Percentiles rank a stretch among this genome's conserved stretches.
These are phyloP conservation scores for Halcyon chelicuti DNA, from an alignment of 2,797 vertebrate species.

Conservation along the genomic window DNA sequence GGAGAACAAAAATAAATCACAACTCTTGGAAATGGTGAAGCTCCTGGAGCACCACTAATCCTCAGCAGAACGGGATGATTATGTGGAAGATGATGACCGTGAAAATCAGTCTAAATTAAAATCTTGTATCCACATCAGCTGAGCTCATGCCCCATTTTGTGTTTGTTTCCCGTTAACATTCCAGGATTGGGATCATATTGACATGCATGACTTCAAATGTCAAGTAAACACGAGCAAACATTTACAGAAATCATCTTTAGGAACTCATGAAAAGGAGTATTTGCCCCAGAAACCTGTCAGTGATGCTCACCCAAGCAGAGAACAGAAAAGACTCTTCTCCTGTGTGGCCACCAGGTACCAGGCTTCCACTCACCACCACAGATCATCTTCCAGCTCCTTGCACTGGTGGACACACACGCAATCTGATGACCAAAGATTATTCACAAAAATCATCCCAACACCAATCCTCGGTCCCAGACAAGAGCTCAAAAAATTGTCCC, in stretches of 20 bases:
- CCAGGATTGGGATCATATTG: not conserved
- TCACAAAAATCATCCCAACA: not conserved
- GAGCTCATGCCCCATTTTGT: not conserved
- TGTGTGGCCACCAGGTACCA: rapidly evolving
- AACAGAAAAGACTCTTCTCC: not conserved
- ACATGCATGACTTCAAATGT: not conserved
- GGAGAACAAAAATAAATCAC: not conserved
- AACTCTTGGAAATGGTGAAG: not conserved
- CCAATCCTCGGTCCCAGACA: not conserved
- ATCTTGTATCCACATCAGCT: not conserved
- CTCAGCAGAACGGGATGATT: not conserved
- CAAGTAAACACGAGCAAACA: conserved; percentile 19
- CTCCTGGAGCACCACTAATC: not conserved
- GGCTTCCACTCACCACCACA: not conserved
- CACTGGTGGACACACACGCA: not conserved
- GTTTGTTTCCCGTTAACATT: conserved; percentile 35
- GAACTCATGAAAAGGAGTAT: not conserved
- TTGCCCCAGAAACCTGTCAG: not conserved
- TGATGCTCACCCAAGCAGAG: not conserved
- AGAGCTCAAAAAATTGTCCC: not conserved
- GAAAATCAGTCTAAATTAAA: conserved; percentile 44
- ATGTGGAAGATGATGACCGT: not conserved
- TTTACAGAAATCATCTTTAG: not conserved
- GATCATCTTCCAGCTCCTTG: not conserved
- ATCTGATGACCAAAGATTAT: not conserved